Percentiles rank a stretch among this genome's conserved stretches.
Conservation (phyloP, 2,113 vertebrate genomes). For the Harpagus bidentatus region DNA sequence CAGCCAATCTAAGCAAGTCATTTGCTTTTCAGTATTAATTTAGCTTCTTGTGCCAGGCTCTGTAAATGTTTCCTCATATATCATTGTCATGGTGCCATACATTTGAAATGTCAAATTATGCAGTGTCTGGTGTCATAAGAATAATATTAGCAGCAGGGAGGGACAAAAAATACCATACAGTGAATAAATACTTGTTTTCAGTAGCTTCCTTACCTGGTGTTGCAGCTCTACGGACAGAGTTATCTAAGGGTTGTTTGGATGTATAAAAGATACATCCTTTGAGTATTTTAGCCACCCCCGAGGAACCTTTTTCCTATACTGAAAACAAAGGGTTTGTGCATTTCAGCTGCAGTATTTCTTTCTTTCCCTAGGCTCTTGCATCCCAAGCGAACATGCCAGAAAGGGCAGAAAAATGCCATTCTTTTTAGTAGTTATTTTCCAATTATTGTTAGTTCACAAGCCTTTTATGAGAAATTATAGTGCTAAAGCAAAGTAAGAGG, state of each 20-base stretch:
- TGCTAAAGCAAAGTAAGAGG: neutral
- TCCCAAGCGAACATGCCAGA: neutral
- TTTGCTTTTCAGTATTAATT: constrained; percentile 42
- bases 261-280: neutral
- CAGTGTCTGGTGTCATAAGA: constrained; percentile 14
- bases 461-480: neutral
- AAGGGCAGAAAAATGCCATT: neutral
- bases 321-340: neutral
- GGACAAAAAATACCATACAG: neutral
- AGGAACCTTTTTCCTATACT: neutral
- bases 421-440: neutral
- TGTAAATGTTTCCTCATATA: constrained; percentile 38
- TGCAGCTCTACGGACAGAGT: neutral
- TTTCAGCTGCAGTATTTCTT: neutral
- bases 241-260: neutral
- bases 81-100: constrained; percentile 23
- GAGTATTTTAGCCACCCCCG: neutral
- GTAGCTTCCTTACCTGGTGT: neutral
- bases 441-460: neutral
- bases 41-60: neutral
- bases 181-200: neutral
- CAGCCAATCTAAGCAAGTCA: neutral
- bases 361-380: neutral
- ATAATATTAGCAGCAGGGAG: neutral
- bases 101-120: constrained; percentile 48